A percentile compares a stretch with the other conserved stretches of the same genome.
phyloP scores from a whole-genome alignment of 2,888 invertebrate species.

The Chironomus tentans region DNA sequence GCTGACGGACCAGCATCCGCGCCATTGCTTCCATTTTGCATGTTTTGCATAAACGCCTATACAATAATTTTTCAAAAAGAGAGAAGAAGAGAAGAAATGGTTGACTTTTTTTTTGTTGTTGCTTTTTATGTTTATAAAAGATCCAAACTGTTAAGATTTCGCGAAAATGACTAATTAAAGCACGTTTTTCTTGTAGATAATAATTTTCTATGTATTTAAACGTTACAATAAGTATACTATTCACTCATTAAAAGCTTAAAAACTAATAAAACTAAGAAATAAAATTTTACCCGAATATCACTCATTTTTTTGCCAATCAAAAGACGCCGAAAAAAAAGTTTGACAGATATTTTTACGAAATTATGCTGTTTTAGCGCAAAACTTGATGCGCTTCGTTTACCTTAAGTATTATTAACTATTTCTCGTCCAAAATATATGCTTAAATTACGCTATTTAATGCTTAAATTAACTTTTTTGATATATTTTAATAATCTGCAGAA shows the following conservation, averaged over 20 bases:
- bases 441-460: not conserved
- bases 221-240: no score
- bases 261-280: not conserved
- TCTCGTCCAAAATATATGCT: not conserved
- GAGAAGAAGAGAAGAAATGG: not conserved
- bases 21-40: conserved; percentile 27
- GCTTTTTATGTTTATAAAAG: not conserved
- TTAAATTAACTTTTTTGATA: not conserved
- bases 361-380: not conserved
- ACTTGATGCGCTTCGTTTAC: not conserved
- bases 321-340: not conserved
- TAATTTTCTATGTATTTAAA: no score
- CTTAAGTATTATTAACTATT: not conserved
- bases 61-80: not conserved
- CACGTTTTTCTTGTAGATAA: no score
- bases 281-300: not conserved
- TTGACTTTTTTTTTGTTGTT: conserved; percentile 9
- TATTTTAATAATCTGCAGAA: not conserved
- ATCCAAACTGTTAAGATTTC: not conserved
- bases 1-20: conserved; percentile 33
- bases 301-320: not conserved
- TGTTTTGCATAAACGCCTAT: conserved; percentile 21
- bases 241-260: no score
- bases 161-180: not conserved
- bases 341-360: not conserved